These are phyloP conservation scores for Ispidina picta DNA, from an alignment of 2,797 vertebrate species.

Conservation along the genomic window DNA sequence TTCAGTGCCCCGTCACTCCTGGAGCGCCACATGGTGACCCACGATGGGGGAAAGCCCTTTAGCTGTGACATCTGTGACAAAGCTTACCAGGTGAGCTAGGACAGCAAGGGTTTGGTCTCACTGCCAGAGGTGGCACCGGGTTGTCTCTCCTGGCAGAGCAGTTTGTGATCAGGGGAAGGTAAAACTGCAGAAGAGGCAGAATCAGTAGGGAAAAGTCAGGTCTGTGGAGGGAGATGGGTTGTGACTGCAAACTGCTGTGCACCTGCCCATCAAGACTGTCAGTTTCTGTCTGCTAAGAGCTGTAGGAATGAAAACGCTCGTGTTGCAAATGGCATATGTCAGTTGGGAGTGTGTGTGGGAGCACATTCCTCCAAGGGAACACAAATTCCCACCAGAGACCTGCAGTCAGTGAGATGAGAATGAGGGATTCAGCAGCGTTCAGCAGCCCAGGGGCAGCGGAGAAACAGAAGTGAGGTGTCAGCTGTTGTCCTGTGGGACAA, in stretches of 20 bases:
- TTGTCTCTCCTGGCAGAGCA: not conserved
- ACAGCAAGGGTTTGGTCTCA: too few relatives aligned
- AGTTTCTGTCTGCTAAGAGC: not conserved
- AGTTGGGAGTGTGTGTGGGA: not conserved
- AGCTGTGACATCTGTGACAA: constrained; percentile 90
- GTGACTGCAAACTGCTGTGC: not conserved
- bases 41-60: constrained; percentile 86
- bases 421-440: not conserved
- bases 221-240: not conserved
- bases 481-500: not conserved
- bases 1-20: constrained; percentile 84
- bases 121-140: not conserved
- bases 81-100: constrained; percentile 86
- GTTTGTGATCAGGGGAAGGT: not conserved
- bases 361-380: not conserved
- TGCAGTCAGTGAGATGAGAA: not conserved
- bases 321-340: not conserved
- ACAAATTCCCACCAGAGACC: not conserved
- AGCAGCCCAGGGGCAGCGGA: not conserved
- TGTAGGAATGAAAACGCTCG: not conserved
- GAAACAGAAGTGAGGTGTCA: not conserved
- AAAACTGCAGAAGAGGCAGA: not conserved
- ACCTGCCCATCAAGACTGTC: not conserved
- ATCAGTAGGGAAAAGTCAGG: not conserved
- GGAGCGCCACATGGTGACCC: constrained; percentile 84